Conservation (phyloP, 2,797 vertebrate genomes). For the Antrozous pallidus region DNA sequence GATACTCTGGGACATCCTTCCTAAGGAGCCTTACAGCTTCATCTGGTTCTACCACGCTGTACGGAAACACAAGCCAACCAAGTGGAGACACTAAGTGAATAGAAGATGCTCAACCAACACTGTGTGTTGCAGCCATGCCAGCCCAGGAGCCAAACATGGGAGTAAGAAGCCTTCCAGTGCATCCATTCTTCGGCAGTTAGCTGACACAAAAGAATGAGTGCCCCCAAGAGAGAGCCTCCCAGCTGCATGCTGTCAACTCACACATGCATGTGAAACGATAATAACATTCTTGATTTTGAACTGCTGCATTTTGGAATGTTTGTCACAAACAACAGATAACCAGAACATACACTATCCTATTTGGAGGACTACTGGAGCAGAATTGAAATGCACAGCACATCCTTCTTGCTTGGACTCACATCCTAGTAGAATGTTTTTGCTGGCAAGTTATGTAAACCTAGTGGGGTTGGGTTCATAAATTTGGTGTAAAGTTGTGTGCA, state of each 20-base stretch:
- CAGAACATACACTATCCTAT: not conserved
- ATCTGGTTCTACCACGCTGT: not conserved
- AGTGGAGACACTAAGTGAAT: accelerated
- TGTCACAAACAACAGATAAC: not conserved
- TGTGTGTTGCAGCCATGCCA: not conserved
- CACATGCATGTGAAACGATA: not conserved
- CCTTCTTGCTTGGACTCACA: not conserved
- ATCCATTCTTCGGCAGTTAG: not conserved
- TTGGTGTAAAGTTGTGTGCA: not conserved
- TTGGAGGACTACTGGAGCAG: not conserved
- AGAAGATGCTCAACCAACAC: not conserved
- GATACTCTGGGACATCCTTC: not conserved
- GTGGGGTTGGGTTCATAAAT: not conserved
- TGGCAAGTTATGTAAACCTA: not conserved
- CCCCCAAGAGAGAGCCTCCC: not conserved
- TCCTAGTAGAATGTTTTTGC: not conserved
- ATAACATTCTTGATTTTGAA: not conserved
- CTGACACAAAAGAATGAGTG: not conserved
- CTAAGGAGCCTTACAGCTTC: not conserved
- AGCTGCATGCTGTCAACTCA: not conserved
- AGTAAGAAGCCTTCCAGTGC: not conserved
- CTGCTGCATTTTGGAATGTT: not conserved
- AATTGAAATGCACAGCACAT: not conserved
- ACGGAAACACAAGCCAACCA: not conserved
- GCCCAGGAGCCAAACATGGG: too few species aligned